A percentile compares a stretch with the other conserved stretches of the same genome.
Evolutionary conservation across 2,797 vertebrate species (phyloP).

Genomic region (Bryconaethiops microstoma): DNA sequence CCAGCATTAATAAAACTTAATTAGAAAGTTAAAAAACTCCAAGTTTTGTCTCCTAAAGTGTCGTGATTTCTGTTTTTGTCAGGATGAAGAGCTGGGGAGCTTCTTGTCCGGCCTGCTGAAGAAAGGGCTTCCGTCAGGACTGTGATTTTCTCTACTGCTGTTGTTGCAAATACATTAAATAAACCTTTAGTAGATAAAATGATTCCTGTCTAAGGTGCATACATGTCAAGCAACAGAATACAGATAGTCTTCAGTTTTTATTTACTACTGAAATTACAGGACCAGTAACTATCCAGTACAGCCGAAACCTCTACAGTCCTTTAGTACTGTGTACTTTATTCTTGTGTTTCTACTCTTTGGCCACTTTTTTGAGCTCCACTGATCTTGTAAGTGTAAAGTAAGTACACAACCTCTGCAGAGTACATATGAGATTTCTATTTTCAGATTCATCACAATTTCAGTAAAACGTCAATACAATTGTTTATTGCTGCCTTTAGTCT

Average conservation of each 20-base stretch:
- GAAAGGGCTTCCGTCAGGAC: conserved; percentile 87
- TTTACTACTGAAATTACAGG: background rate
- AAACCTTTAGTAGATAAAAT: conserved; percentile 21
- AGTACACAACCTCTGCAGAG: no score
- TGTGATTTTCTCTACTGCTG: conserved; percentile 58
- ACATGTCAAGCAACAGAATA: background rate
- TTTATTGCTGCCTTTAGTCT: no score
- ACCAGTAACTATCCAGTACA: background rate
- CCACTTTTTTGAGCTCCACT: background rate
- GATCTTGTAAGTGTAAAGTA: background rate
- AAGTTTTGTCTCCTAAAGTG: background rate
- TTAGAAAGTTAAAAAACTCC: no score
- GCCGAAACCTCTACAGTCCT: background rate
- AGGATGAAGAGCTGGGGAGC: conserved; percentile 98
- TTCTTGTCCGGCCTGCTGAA: conserved; percentile 91
- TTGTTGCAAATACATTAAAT: conserved; percentile 22
- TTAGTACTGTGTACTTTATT: background rate
- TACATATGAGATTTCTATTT: no score
- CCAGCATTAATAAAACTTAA: background rate
- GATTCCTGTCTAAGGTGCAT: background rate
- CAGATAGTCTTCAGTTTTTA: no score
- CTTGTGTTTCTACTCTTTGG: background rate
- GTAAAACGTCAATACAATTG: no score
- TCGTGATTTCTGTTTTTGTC: background rate
- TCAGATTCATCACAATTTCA: no score